Evolutionary conservation across 2,888 invertebrate genomes (phyloP).

Genomic region (Eueremaeus valkanovi): DNA sequence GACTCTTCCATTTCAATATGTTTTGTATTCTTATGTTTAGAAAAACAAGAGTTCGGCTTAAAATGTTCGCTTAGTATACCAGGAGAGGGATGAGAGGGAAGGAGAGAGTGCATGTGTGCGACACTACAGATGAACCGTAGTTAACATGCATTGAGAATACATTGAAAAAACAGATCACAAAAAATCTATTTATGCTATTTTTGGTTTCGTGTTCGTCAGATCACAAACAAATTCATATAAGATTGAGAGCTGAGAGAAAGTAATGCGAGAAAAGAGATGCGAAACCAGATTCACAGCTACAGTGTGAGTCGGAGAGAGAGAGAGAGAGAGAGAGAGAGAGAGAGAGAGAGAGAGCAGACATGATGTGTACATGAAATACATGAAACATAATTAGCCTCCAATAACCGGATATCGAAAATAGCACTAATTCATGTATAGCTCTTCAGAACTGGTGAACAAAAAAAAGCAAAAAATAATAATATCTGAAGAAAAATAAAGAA

Average conservation of each 20-base stretch:
- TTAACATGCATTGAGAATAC: conserved; percentile 11
- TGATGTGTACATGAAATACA: conserved; percentile 10
- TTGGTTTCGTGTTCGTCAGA: conserved; percentile 5
- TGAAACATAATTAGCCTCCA: conserved; percentile 18
- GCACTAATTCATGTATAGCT: not conserved
- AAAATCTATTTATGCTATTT: conserved; percentile 15
- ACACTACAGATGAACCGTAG: not conserved
- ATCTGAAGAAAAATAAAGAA: not conserved
- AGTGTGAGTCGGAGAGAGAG: not conserved
- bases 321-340: conserved; percentile 4
- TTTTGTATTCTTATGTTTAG: not conserved
- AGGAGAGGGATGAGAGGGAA: not conserved
- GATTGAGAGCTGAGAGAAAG: not conserved
- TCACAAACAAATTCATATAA: conserved; percentile 13
- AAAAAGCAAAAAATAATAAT: not conserved
- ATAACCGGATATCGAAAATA: conserved; percentile 35
- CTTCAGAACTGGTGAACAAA: not conserved
- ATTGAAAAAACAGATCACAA: not conserved
- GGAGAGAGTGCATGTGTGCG: no score
- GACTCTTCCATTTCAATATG: not conserved
- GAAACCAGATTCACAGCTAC: not conserved
- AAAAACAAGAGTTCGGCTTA: not conserved
- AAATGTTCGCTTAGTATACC: not conserved
- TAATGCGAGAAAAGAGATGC: not conserved
- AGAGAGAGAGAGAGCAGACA: not conserved